Conservation (phyloP, 2,797 vertebrate species). For the Choloepus didactylus region DNA sequence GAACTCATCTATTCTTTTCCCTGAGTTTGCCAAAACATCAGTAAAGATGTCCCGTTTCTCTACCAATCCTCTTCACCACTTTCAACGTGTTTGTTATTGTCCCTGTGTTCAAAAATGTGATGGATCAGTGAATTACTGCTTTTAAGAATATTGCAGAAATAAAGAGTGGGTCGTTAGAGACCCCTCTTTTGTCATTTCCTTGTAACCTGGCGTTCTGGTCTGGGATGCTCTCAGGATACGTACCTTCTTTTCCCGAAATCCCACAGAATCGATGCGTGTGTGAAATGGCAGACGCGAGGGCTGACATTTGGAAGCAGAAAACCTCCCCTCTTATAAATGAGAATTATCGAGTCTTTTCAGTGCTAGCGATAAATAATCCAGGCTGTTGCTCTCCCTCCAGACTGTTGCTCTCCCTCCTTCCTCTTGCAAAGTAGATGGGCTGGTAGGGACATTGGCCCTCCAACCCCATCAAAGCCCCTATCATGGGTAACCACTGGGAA, state of each 20-base stretch:
- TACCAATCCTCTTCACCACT: neutral
- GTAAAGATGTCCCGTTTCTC: neutral
- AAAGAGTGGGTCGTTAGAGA: neutral
- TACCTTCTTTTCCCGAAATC: neutral
- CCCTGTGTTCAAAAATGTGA: neutral
- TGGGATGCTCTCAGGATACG: no score
- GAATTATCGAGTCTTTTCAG: neutral
- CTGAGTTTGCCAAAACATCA: neutral
- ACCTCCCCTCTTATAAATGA: neutral
- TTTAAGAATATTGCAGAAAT: accelerated
- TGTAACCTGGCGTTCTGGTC: no score
- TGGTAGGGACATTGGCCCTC: accelerated
- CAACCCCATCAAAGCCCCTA: neutral
- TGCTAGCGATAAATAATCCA: accelerated
- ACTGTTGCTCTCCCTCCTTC: neutral
- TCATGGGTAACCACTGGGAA: accelerated
- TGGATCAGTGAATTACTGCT: accelerated
- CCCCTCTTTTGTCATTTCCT: neutral
- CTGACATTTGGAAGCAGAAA: neutral
- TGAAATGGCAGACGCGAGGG: neutral
- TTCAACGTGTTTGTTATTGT: accelerated
- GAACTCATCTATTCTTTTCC: neutral
- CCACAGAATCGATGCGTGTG: accelerated
- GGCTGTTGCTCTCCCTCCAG: neutral
- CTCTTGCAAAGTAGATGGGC: neutral